These are phyloP conservation scores for Orbicella faveolata DNA, from an alignment of 64 coral and sea anemone species.

Conservation along the genomic window DNA sequence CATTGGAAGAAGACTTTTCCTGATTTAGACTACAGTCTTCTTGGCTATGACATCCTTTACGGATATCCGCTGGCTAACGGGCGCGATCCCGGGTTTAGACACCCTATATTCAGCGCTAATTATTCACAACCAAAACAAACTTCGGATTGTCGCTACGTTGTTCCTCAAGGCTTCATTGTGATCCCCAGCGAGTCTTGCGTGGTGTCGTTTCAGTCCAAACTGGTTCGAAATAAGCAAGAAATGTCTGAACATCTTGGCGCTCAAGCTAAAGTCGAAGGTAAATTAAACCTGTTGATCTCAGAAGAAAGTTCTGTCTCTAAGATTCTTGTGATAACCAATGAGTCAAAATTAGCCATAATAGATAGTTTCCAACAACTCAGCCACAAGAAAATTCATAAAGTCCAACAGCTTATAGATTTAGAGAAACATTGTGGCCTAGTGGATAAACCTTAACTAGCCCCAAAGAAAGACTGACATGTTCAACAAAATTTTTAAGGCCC, in stretches of 20 bases:
- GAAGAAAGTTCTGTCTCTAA: not conserved
- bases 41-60: slow-evolving; percentile 37
- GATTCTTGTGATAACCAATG: too few species aligned
- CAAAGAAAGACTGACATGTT: too few species aligned
- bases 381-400: too few species aligned
- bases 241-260: slow-evolving; percentile 12
- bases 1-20: slow-evolving; percentile 48
- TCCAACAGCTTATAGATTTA: too few species aligned
- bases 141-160: slow-evolving; percentile 30
- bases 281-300: not conserved
- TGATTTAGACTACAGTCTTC: slow-evolving; percentile 30
- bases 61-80: slow-evolving; percentile 36
- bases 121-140: slow-evolving; percentile 2
- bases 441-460: too few species aligned
- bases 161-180: slow-evolving; percentile 22
- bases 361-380: too few species aligned
- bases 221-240: slow-evolving; percentile 27
- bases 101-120: slow-evolving; percentile 37
- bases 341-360: too few species aligned
- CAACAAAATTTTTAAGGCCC: too few species aligned
- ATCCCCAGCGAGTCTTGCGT: slow-evolving; percentile 38
- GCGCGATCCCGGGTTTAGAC: slow-evolving; percentile 41
- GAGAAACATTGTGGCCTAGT: too few species aligned
- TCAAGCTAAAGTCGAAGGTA: slow-evolving; percentile 27
- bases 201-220: slow-evolving; percentile 35